Evolutionary conservation across 2,797 vertebrate species (phyloP).

Genomic region (Lophius americanus): DNA sequence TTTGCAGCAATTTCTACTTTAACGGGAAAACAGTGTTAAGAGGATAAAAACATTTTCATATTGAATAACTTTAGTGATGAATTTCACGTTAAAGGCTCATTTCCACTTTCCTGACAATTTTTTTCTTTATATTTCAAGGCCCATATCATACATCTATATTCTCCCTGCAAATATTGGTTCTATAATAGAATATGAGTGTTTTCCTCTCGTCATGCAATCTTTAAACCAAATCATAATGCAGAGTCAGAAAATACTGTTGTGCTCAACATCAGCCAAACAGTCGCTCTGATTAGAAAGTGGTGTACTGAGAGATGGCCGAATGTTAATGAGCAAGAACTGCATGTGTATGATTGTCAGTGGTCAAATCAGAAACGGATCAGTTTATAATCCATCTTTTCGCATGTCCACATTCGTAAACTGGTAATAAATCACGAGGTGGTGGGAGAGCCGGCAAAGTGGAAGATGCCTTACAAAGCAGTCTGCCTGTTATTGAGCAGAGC

Average conservation of each 20-base stretch:
- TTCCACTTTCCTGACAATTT: not conserved
- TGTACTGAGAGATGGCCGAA: not conserved
- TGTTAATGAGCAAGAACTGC: slow-evolving; percentile 24
- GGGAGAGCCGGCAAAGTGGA: slow-evolving; percentile 32
- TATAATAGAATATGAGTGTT: not conserved
- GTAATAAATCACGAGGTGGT: slow-evolving; percentile 67
- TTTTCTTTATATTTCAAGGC: not conserved
- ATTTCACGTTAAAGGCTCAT: not conserved
- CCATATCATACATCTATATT: slow-evolving; percentile 1
- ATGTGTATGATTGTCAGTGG: slow-evolving; percentile 22
- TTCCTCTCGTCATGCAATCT: slow-evolving; percentile 4
- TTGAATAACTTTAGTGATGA: not conserved
- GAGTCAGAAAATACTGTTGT: not conserved
- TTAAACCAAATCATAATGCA: not conserved
- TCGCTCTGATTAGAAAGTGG: slow-evolving; percentile 12
- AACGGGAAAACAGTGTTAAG: not conserved
- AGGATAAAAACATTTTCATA: not conserved
- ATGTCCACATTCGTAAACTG: slow-evolving; percentile 47
- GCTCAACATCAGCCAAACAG: slow-evolving; percentile 8
- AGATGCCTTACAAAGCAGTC: slow-evolving; percentile 71
- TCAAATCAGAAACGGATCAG: slow-evolving; percentile 26
- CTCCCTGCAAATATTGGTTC: not conserved
- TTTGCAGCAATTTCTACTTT: not conserved
- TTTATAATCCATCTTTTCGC: slow-evolving; percentile 49
- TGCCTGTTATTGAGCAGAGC: slow-evolving; percentile 42